Evolutionary conservation across 2,113 vertebrate species (phyloP).

Genomic region (rat (Rattus norvegicus)): GRCr8 NC_086020.1:22028001-22028500

Average conservation of each 20-base stretch:
- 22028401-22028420: not conserved
- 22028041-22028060: not conserved
- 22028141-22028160: not conserved
- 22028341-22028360: not conserved
- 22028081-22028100: not conserved
- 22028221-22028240: not conserved
- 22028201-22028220: not conserved
- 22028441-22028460: not conserved
- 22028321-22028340: not conserved
- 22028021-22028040: not conserved
- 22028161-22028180: not conserved
- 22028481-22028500: not conserved
- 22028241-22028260: not conserved
- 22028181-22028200: not conserved
- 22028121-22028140: not conserved
- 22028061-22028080: not conserved
- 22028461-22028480: not conserved
- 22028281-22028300: not conserved
- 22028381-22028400: not conserved
- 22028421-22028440: not conserved
- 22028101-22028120: not conserved
- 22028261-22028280: not conserved
- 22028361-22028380: not conserved
- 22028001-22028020: not conserved
- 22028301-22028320: not conserved